Percentiles rank a stretch among this genome's conserved stretches.
Evolutionary conservation across 2,888 invertebrate genomes (phyloP).

Genomic region (Melanostoma mellinum): DNA sequence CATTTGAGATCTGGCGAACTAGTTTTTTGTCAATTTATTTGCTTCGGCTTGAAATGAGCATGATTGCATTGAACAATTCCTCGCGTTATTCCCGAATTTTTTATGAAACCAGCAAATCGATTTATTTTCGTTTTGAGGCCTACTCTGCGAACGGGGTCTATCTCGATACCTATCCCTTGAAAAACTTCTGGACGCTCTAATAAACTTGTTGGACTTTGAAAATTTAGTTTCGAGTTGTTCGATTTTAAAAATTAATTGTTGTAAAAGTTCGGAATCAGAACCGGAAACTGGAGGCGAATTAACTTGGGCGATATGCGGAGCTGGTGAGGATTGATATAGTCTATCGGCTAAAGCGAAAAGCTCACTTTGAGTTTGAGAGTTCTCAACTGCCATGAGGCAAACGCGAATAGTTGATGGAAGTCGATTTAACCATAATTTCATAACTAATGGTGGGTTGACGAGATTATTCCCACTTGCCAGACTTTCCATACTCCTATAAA

Average conservation of each 20-base stretch:
- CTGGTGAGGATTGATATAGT: not conserved
- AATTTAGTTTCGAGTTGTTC: not conserved
- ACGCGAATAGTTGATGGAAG: not conserved
- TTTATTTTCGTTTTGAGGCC: not conserved
- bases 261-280: not conserved
- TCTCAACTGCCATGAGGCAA: not conserved
- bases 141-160: not conserved
- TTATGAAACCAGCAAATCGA: not conserved
- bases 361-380: not conserved
- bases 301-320: not conserved
- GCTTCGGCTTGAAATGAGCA: not conserved
- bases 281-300: not conserved
- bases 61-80: not conserved
- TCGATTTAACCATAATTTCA: not conserved
- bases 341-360: not conserved
- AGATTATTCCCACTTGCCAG: not conserved
- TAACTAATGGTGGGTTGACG: not conserved
- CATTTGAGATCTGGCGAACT: no score
- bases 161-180: no score
- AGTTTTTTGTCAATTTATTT: not conserved
- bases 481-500: conserved; percentile 4
- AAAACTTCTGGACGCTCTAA: not conserved
- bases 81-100: not conserved
- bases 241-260: not conserved
- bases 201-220: not conserved